These are phyloP conservation scores for Nansenia antarctica DNA, from an alignment of 2,113 vertebrate genomes.

Conservation along the genomic window DNA sequence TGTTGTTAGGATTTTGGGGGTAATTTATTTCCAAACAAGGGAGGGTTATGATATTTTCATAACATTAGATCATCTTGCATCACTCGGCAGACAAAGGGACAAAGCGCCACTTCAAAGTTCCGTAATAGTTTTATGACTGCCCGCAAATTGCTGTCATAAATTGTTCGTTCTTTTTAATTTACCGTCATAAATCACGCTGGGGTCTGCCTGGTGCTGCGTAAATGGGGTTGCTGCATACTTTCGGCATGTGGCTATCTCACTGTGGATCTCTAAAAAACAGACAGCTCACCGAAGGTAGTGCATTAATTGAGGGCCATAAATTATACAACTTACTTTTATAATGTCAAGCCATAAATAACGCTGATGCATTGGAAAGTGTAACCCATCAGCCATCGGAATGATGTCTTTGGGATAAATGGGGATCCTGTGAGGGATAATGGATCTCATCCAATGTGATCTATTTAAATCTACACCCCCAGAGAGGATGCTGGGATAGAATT, in stretches of 20 bases:
- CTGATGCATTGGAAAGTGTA: conserved; percentile 73
- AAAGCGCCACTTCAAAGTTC: conserved; percentile 77
- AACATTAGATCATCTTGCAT: conserved; percentile 68
- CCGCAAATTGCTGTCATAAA: conserved; percentile 79
- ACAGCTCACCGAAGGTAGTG: conserved; percentile 73
- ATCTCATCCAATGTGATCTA: conserved; percentile 66
- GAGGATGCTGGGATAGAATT: conserved; percentile 58
- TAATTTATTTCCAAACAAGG: conserved; percentile 30
- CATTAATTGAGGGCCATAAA: conserved; percentile 79
- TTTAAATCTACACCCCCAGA: conserved; percentile 58
- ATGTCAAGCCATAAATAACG: conserved; percentile 80
- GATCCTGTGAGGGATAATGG: conserved; percentile 71
- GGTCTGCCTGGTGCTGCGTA: conserved; percentile 61
- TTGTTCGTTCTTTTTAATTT: conserved; percentile 83
- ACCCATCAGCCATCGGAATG: conserved; percentile 72
- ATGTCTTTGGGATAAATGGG: conserved; percentile 74
- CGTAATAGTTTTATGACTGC: conserved; percentile 80
- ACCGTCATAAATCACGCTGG: conserved; percentile 75
- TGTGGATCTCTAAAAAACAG: conserved; percentile 73
- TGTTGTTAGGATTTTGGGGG: conserved; percentile 32
- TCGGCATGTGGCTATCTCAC: conserved; percentile 75
- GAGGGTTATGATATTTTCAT: conserved; percentile 56
- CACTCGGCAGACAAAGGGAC: conserved; percentile 73
- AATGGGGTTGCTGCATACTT: conserved; percentile 77
- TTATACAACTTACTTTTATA: conserved; percentile 81